These are phyloP conservation scores for Meta bourneti DNA, from an alignment of 2,888 invertebrate genomes.

Conservation along the genomic window DNA sequence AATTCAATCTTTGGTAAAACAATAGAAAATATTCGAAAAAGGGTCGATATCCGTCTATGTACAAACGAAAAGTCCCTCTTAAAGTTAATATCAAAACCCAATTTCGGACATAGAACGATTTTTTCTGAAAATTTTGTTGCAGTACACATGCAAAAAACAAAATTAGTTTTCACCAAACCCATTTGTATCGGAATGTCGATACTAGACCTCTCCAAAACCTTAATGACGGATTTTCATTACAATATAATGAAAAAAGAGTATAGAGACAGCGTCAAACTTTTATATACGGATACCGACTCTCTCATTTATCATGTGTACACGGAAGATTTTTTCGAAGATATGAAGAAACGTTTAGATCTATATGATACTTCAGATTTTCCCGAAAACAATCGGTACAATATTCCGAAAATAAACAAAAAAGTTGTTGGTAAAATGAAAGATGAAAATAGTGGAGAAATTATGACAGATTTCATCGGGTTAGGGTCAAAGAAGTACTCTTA, in stretches of 20 bases:
- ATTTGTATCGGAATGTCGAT: no score
- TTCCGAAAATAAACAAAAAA: neutral
- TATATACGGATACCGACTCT: conserved; percentile 24
- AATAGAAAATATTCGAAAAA: neutral
- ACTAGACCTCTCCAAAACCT: neutral
- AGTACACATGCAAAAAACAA: neutral
- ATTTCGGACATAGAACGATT: neutral
- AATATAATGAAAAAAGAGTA: conserved; percentile 2
- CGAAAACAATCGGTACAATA: neutral
- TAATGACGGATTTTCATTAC: conserved; percentile 14
- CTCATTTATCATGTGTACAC: neutral
- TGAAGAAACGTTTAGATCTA: neutral
- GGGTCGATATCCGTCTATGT: neutral
- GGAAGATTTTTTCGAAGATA: neutral
- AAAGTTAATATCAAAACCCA: neutral
- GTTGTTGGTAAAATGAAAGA: neutral
- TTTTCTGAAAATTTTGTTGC: neutral
- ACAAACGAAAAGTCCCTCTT: neutral
- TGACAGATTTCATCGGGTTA: neutral
- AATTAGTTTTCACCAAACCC: neutral
- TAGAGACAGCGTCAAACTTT: neutral
- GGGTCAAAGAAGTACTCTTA: conserved; percentile 1
- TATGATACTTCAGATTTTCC: conserved; percentile 1
- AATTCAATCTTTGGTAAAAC: neutral
- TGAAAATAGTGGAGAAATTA: neutral